Base-by-base conservation (phyloP, 2,888 invertebrate genomes). In the Eulithis prunata region DNA sequence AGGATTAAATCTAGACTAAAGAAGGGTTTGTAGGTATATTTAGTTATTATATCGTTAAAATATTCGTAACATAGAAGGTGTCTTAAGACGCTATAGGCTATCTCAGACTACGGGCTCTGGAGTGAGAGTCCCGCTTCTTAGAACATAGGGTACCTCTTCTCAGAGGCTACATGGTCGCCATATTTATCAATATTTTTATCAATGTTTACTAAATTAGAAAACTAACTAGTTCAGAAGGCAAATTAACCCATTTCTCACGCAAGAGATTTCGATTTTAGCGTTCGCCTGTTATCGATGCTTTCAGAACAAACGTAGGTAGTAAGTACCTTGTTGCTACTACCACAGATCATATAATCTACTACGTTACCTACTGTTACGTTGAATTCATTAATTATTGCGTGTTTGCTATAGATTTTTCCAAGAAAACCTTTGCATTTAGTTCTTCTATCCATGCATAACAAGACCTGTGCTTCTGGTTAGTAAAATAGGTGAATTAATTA, bases 181-280 rank as follows among this genome's bases (percentile, higher is more conserved):
- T 32, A 32, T 32, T n/a, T n/a, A n/a, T n/a, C n/a, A n/a, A n/a
- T 8, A 8, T 14, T 38, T 54, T 54, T 4, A 41, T 54, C 0
- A 51, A 14, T 13, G 14, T 12, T 43, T 14, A 53, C 38, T 43
- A 60, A 65, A 64, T 71, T 61, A 57, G 66, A 68, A 71, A 71
- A 68, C 57, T 63, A 59, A 66, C 59, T 64, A 55, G 53, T 64
- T 62, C 57, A 49, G 45, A 57, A 57, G 57, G 54, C 66, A 64
- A 49, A 66, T 69, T 68, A 61, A 62, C 62, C 61, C 65, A 69
- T 71, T 70, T 59, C 66, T 62, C 64, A 68, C 66, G 69, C 60
- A 51, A 52, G 51, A 58, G 61, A 65, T 67, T 66, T 55, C 63
- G 47, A 59, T 59, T 63, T 52, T 60, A 62, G 62, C 58, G 69